These are phyloP conservation scores for Corvus cornix DNA, from an alignment of 2,113 vertebrate genomes.

Conservation along the genomic window DNA sequence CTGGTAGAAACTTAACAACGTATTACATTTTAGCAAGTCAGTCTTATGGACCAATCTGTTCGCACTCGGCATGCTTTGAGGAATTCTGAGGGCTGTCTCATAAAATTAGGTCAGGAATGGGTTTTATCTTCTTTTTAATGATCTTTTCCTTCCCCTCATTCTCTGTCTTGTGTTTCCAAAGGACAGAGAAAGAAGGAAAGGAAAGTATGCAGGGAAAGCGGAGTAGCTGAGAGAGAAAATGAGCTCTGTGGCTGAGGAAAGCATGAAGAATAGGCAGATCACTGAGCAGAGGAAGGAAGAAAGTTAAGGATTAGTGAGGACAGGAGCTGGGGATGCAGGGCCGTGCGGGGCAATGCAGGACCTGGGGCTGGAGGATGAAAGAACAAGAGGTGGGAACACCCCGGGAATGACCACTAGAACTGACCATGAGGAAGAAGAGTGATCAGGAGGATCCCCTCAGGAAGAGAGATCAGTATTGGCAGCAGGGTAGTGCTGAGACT, in stretches of 20 bases:
- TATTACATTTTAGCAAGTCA: neutral
- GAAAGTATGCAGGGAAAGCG: neutral
- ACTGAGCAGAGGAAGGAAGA: neutral
- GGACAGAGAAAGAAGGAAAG: neutral
- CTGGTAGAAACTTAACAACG: neutral
- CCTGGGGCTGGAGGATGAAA: neutral
- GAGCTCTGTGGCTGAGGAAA: neutral
- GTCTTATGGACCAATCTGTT: neutral
- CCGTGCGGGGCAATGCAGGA: rapidly evolving
- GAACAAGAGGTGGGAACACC: neutral
- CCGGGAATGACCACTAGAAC: neutral
- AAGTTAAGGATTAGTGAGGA: neutral
- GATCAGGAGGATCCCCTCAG: neutral
- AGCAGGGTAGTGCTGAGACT: neutral
- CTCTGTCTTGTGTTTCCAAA: neutral
- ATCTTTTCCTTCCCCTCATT: neutral
- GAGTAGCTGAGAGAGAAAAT: neutral
- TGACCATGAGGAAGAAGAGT: neutral
- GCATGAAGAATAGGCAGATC: neutral
- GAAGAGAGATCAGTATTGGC: neutral
- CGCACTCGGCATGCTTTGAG: neutral
- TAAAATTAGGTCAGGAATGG: neutral
- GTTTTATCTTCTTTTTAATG: neutral
- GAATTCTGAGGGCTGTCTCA: neutral
- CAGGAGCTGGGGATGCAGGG: neutral